Conservation (phyloP, 2,797 vertebrate species). For the Spea hammondii region DNA sequence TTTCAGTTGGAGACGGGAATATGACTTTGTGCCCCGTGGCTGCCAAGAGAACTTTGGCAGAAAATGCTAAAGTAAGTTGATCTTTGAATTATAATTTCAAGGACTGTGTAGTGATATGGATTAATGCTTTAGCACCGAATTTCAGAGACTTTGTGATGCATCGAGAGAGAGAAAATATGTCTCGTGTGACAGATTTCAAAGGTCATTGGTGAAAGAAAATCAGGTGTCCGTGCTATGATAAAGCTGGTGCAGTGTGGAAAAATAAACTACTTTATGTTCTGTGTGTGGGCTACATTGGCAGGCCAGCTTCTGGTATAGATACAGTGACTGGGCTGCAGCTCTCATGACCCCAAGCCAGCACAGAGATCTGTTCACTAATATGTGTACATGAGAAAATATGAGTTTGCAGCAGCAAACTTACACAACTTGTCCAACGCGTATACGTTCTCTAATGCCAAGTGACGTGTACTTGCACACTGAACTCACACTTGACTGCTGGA, state of each 20-base stretch:
- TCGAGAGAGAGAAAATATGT: conserved; percentile 68
- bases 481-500: too few species aligned
- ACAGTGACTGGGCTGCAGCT: too few species aligned
- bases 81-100: conserved; percentile 76
- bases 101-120: conserved; percentile 70
- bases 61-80: conserved; percentile 73
- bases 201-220: conserved; percentile 64
- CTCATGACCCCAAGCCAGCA: too few species aligned
- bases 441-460: too few species aligned
- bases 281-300: neutral
- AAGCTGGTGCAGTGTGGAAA: conserved; percentile 20
- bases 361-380: too few species aligned
- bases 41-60: conserved; percentile 69
- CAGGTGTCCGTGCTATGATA: conserved; percentile 54
- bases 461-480: too few species aligned
- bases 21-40: conserved; percentile 69
- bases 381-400: too few species aligned
- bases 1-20: conserved; percentile 69
- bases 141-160: conserved; percentile 67
- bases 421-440: too few species aligned
- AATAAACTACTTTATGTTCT: conserved; percentile 33
- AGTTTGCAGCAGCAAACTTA: too few species aligned
- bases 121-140: conserved; percentile 66
- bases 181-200: conserved; percentile 72
- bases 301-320: neutral